Evolutionary conservation across 2,888 invertebrate species (phyloP).

Genomic region (Harpalus rubripes): DNA sequence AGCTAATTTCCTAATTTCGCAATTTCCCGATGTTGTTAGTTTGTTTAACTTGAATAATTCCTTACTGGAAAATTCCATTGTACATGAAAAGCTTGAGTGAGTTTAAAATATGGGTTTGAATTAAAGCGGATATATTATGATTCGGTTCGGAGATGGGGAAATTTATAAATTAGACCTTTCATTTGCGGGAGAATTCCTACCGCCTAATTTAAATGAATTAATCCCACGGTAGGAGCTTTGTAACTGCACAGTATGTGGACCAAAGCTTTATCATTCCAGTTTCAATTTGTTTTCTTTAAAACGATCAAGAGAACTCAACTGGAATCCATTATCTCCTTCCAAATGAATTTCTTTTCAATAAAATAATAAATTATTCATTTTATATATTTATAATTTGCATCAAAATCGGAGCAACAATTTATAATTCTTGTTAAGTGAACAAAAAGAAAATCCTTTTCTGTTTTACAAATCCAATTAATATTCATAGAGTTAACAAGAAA

Average conservation of each 20-base stretch:
- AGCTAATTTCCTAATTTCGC: background rate
- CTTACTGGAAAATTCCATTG: conserved; percentile 16
- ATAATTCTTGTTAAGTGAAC: too few relatives aligned
- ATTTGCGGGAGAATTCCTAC: background rate
- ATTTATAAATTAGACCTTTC: conserved; percentile 7
- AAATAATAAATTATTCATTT: too few relatives aligned
- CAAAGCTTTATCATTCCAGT: background rate
- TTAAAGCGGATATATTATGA: conserved; percentile 22
- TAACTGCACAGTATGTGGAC: background rate
- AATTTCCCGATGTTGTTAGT: background rate
- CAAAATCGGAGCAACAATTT: too few relatives aligned
- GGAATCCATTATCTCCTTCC: too few relatives aligned
- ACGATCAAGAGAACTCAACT: background rate
- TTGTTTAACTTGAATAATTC: background rate
- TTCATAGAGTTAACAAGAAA: too few relatives aligned
- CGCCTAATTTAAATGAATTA: conserved; percentile 43
- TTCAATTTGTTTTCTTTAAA: conserved; percentile 1
- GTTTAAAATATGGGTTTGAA: background rate
- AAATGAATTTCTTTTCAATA: too few relatives aligned
- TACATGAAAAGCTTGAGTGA: background rate
- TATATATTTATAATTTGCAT: too few relatives aligned
- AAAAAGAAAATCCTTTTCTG: too few relatives aligned
- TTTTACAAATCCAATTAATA: too few relatives aligned
- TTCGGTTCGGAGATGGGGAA: background rate
- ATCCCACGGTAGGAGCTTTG: background rate